Percentiles rank a stretch among this genome's conserved stretches.
Evolutionary conservation across 1,140 invertebrate species (phyloP).

Genomic region (Drosophila ambigua): DNA sequence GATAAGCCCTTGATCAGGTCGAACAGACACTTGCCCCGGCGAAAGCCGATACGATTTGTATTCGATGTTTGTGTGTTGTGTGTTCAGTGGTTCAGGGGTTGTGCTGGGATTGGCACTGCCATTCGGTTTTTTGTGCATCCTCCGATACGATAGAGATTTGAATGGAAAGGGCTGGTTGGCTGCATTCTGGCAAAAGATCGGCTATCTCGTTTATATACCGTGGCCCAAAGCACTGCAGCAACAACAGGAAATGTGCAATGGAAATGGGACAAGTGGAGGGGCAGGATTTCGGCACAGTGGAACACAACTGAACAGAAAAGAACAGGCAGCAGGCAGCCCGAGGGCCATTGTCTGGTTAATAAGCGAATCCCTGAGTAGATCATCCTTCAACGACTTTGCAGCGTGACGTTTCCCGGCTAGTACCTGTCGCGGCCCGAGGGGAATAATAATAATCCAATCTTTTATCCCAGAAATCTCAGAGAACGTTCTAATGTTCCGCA

Average conservation of each 20-base stretch:
- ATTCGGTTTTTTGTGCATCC: not conserved
- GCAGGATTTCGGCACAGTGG: slow-evolving; percentile 27
- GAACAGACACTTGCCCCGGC: slow-evolving; percentile 63
- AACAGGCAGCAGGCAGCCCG: too few species aligned
- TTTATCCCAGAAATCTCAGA: slow-evolving; percentile 10
- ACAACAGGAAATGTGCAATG: slow-evolving; percentile 72
- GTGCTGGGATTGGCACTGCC: slow-evolving; percentile 35
- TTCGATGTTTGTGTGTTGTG: slow-evolving; percentile 24
- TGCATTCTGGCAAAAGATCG: slow-evolving; percentile 38
- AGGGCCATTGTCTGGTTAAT: slow-evolving; percentile 34
- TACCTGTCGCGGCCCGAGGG: slow-evolving; percentile 8
- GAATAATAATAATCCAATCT: slow-evolving; percentile 24
- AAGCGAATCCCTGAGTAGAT: slow-evolving; percentile 53
- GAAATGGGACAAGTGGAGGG: slow-evolving; percentile 14
- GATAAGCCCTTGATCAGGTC: slow-evolving; percentile 79
- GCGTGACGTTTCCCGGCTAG: slow-evolving; percentile 51
- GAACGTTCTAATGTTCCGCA: slow-evolving; percentile 28
- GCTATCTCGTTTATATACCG: slow-evolving; percentile 23
- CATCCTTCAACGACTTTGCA: slow-evolving; percentile 51
- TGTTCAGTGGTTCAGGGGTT: slow-evolving; percentile 27
- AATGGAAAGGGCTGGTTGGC: slow-evolving; percentile 17
- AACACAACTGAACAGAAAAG: too few species aligned
- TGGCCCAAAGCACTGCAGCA: not conserved
- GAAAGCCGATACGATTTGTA: slow-evolving; percentile 55
- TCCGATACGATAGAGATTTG: slow-evolving; percentile 39